phyloP scores from a whole-genome alignment of 2,113 vertebrate genomes.

The human region DNA sequence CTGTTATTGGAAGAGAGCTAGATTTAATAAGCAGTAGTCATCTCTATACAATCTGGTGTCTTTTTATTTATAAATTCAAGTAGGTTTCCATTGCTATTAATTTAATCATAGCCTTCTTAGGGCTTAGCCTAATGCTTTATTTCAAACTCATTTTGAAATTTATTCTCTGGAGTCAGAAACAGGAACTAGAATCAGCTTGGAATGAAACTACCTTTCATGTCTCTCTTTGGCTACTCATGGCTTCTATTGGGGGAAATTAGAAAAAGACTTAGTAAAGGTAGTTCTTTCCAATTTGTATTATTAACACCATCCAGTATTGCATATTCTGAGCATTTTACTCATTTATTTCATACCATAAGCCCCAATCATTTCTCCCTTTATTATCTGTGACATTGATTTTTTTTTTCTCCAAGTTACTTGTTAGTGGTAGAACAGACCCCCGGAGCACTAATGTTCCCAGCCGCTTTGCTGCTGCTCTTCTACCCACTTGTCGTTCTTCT shows the following conservation, averaged over 20 bases:
- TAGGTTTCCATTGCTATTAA: background rate
- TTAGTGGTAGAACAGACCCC: background rate
- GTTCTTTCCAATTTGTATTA: background rate
- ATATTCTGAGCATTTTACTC: background rate
- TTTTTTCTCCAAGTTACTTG: background rate
- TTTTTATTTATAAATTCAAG: background rate
- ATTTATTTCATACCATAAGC: background rate
- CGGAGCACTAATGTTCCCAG: background rate
- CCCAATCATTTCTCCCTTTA: background rate
- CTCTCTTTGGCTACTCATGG: background rate
- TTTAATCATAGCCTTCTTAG: background rate
- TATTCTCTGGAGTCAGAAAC: background rate
- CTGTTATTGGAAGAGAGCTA: background rate
- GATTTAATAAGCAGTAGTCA: background rate
- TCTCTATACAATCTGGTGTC: background rate
- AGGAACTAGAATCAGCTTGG: background rate
- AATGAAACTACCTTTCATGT: background rate
- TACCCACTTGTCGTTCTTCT: background rate
- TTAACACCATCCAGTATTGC: background rate
- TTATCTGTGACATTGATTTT: background rate
- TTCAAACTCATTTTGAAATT: background rate
- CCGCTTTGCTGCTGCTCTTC: background rate
- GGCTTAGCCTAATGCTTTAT: background rate
- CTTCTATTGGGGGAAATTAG: background rate
- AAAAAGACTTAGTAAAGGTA: background rate